Evolutionary conservation across 2,113 vertebrate species (phyloP), one percentile per base, ranked within the genome.

Genomic region (Rhynchomys soricoides): DNA sequence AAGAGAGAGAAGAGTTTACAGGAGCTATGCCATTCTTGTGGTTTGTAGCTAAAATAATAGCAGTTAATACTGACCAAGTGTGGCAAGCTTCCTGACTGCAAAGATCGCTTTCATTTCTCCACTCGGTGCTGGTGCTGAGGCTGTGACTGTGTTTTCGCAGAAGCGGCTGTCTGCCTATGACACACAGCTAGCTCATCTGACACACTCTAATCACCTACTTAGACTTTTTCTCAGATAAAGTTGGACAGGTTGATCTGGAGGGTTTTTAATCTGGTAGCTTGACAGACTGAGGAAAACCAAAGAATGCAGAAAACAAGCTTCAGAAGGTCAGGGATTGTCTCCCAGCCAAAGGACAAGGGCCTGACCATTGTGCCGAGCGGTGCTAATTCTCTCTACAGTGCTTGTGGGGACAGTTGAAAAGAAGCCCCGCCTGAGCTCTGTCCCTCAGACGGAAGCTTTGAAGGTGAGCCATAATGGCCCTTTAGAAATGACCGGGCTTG

Each of bases 311-410:
- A 97, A 98, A 98, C 97, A 68, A 95, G 93, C 96, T 97, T 86
- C 93, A 90, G 97, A 98, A 98, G 97, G 95, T 98, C 98, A 98
- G 98, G 93, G 93, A 97, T 98, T 97, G 98, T 98, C 98, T 98
- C 98, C 96, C 90, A 96, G 97, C 94, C 90, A 97, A 93, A 96
- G 93, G 71, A 97, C 97, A 97, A 98, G 97, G 95, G 97, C 94
- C 48, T 0, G 97, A 92, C 98, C 97, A 97, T 97, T 98, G 98
- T 98, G 96, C 97, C 96, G 97, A 98, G 97, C 97, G 97, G 98
- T 98, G 98, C 97, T 98, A 98, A 98, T 98, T 98, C 98, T 97
- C 97, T 94, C 96, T 98, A 83, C 97, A 98, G 97, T 98, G 94
- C 98, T 98, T 97, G 97, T 97, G 93, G 40, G 96, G 98, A 98